Conservation (phyloP, 2,113 vertebrate genomes). For the Chloropsis hardwickii region DNA sequence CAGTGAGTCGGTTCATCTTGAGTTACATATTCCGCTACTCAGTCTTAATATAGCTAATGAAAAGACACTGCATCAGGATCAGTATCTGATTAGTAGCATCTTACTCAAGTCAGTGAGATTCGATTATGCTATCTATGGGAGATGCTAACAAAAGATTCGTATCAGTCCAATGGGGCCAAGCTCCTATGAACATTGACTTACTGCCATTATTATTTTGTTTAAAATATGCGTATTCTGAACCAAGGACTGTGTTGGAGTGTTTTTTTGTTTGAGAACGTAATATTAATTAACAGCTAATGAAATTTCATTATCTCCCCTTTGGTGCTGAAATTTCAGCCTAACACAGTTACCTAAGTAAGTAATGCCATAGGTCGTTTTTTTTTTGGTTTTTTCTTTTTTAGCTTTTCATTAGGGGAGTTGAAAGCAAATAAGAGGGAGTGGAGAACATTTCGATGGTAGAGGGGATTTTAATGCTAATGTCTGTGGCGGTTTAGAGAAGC, state of each 20-base stretch:
- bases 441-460: background rate
- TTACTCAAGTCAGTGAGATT: background rate
- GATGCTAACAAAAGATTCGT: accelerated
- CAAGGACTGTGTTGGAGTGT: accelerated
- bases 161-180: too few species aligned
- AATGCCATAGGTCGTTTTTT: accelerated
- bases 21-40: background rate
- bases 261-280: background rate
- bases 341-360: background rate
- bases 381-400: too few species aligned
- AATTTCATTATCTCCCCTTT: background rate
- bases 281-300: background rate
- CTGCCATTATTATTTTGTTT: background rate
- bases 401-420: too few species aligned
- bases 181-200: background rate
- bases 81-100: background rate
- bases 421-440: background rate
- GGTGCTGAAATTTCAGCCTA: background rate
- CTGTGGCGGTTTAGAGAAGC: background rate
- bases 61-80: background rate
- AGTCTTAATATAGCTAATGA: background rate
- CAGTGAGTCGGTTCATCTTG: background rate
- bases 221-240: background rate
- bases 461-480: background rate
- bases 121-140: background rate